These are phyloP conservation scores for Sycophaga agraensis DNA, from an alignment of 1,140 invertebrate species.

Conservation along the genomic window DNA sequence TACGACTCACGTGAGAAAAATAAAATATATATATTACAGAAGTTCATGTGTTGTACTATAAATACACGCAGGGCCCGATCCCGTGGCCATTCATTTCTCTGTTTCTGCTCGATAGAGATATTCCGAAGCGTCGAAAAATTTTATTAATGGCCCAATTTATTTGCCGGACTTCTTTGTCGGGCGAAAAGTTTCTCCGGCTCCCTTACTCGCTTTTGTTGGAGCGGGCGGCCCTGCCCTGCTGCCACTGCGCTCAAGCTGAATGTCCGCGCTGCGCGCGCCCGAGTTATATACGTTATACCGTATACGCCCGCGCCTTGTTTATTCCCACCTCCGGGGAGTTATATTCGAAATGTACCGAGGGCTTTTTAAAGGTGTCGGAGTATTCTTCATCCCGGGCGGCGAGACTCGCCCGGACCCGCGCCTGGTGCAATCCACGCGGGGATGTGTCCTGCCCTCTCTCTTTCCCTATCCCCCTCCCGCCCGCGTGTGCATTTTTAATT, in stretches of 20 bases:
- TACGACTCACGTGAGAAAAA: too few species aligned
- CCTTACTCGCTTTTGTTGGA: not conserved
- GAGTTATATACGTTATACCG: too few species aligned
- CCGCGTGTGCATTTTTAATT: not conserved
- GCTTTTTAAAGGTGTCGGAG: not conserved
- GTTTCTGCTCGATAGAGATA: constrained; percentile 15
- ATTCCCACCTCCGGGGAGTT: not conserved
- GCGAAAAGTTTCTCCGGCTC: not conserved
- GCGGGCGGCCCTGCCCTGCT: too few species aligned
- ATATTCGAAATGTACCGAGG: too few species aligned
- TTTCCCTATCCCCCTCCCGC: not conserved
- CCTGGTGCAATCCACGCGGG: too few species aligned
- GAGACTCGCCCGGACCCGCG: too few species aligned
- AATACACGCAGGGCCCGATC: constrained; percentile 11
- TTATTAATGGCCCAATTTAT: constrained; percentile 29
- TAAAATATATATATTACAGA: not conserved
- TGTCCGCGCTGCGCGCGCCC: too few species aligned
- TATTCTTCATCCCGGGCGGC: too few species aligned
- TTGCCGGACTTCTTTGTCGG: constrained; percentile 23
- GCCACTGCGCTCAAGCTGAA: too few species aligned
- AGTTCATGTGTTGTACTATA: not conserved
- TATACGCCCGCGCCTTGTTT: not conserved
- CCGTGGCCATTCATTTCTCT: constrained; percentile 5
- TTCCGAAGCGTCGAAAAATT: constrained; percentile 23
- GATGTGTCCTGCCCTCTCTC: too few species aligned